phyloP scores from a whole-genome alignment of 2,888 invertebrate genomes.

The Arctia plantaginis region DNA sequence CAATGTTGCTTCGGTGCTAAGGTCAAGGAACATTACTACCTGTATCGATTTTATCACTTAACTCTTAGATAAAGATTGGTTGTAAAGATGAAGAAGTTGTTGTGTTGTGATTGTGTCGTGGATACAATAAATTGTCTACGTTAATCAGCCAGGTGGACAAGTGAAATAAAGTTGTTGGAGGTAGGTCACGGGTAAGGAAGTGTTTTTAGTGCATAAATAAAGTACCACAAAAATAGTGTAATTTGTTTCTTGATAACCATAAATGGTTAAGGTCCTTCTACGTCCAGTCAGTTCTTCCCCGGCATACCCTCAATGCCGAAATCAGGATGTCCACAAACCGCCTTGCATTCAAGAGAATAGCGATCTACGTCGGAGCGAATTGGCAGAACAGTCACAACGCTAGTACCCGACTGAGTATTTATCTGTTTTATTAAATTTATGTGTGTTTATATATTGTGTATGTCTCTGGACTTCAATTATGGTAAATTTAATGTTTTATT shows the following conservation, averaged over 20 bases:
- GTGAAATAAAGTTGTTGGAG: background rate
- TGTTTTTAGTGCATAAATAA: background rate
- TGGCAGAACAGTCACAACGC: too few species aligned
- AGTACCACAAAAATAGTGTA: background rate
- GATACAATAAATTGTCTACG: background rate
- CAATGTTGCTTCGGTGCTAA: conserved; percentile 37
- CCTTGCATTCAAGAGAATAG: too few species aligned
- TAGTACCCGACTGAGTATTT: too few species aligned
- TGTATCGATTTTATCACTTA: conserved; percentile 43
- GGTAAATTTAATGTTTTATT: too few species aligned
- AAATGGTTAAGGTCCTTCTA: too few species aligned
- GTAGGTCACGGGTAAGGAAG: background rate
- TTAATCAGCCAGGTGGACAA: conserved; percentile 4
- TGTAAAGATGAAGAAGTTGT: conserved; percentile 16
- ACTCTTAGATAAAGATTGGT: conserved; percentile 16
- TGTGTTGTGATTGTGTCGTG: conserved; percentile 6
- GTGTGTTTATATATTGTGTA: too few species aligned
- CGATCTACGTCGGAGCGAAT: too few species aligned
- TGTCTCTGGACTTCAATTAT: too few species aligned
- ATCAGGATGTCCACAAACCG: too few species aligned
- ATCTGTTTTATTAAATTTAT: too few species aligned
- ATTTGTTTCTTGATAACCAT: background rate
- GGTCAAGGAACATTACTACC: conserved; percentile 47
- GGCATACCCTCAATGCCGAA: too few species aligned
- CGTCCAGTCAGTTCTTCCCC: too few species aligned